Evolutionary conservation across 2,113 vertebrate genomes (phyloP), one percentile per base, ranked within the genome.

Genomic region (Oenanthe melanoleuca): DNA sequence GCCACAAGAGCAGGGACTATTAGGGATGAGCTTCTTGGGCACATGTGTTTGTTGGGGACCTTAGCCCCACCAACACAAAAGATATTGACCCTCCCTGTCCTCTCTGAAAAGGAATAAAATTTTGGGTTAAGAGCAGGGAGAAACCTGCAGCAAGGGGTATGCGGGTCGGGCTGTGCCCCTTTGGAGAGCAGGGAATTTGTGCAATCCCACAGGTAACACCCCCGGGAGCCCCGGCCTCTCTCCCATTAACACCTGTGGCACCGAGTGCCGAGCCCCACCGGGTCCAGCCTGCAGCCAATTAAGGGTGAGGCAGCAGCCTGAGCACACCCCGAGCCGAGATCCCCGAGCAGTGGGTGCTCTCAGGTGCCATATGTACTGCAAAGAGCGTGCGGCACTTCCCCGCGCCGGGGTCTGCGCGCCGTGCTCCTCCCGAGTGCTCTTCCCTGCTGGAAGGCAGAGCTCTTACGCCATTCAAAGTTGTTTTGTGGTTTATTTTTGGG

Each of bases 301-400:
- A 34, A 69, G 95, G 93, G 89, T 94, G 87, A 92, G 85, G 88
- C 61, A 8, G 65, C 96, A 87, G 92, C 53, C 91, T 85, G 89
- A 78, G 91, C 59, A 6, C 85, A 45, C 57, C 93, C 88, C 8
- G 34, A 34, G 92, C 89, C 8, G 40, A 45, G 75, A 24, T 96
- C 84, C 81, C 75, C 87, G 10, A 91, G 38, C 94, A 72, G 91
- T 61, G 93, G 93, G 96, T 60, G 97, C 95, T 66, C 96, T 66
- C 96, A 92, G 96, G 77, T 88, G 31, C 94, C 97, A 91, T 96
- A 95, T 97, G 97, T 96, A 90, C 95, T 95, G 94, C 92, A 94
- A 94, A 89, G 96, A 84, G 44, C 52, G 47, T 81, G 85, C 66
- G 20, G 89, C 93, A 93, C 96, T 72, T 83, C 70, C 23, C 11